phyloP scores from a whole-genome alignment of 2,797 vertebrate genomes.

The Gobio occitaniae region DNA sequence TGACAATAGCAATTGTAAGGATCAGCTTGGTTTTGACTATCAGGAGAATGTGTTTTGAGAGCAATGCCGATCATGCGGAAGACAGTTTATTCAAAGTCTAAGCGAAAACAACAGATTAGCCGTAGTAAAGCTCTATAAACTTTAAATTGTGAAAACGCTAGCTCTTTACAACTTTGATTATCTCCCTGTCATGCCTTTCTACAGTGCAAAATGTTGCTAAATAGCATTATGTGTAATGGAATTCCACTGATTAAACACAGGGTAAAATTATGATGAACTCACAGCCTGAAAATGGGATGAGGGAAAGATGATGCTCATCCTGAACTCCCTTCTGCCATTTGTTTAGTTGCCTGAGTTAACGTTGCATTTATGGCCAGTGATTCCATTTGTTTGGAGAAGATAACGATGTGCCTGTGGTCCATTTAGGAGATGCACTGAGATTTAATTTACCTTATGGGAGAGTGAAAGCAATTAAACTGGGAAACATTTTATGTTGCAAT shows the following conservation, averaged over 20 bases:
- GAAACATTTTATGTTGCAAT: conserved; percentile 48
- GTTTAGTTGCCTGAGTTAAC: conserved; percentile 38
- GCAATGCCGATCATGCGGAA: neutral
- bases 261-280: conserved; percentile 46
- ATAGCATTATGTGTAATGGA: conserved; percentile 42
- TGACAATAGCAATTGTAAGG: conserved; percentile 3
- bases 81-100: conserved; percentile 3
- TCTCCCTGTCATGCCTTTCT: conserved; percentile 3
- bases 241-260: conserved; percentile 45
- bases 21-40: conserved; percentile 22
- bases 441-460: conserved; percentile 51
- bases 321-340: conserved; percentile 23
- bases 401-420: conserved; percentile 33
- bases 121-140: conserved; percentile 22
- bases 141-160: conserved; percentile 8
- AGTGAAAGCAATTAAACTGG: conserved; percentile 49
- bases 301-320: conserved; percentile 25
- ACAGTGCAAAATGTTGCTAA: conserved; percentile 11
- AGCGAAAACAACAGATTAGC: conserved; percentile 5
- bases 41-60: conserved; percentile 9
- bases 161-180: conserved; percentile 31
- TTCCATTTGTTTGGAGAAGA: conserved; percentile 41
- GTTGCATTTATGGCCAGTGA: conserved; percentile 34
- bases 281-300: conserved; percentile 20
- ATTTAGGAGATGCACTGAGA: conserved; percentile 51